A percentile compares a stretch with the other conserved stretches of the same genome.
phyloP scores from a whole-genome alignment of 2,797 vertebrate genomes.

The Chelidonichthys spinosus region DNA sequence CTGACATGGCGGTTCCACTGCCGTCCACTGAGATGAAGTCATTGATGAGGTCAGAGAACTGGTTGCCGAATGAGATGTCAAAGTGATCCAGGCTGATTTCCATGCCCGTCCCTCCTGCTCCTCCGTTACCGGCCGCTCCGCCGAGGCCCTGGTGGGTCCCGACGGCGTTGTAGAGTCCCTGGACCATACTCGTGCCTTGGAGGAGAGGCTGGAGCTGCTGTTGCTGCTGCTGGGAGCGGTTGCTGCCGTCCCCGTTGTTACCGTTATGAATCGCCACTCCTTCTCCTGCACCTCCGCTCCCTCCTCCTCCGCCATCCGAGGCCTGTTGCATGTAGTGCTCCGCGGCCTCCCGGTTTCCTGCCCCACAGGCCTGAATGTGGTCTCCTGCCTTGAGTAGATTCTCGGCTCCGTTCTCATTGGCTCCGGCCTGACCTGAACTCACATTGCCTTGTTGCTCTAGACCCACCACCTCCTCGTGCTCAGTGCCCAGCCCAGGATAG shows the following conservation, averaged over 20 bases:
- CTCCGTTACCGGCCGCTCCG: conserved; percentile 78
- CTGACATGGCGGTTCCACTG: conserved; percentile 86
- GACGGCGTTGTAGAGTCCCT: conserved; percentile 92
- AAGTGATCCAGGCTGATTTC: conserved; percentile 99
- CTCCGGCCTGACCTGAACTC: conserved; percentile 71
- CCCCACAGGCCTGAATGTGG: conserved; percentile 90
- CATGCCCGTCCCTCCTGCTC: conserved; percentile 89
- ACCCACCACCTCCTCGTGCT: conserved; percentile 94
- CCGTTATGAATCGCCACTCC: conserved; percentile 82
- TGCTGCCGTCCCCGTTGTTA: conserved; percentile 71
- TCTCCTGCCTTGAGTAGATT: conserved; percentile 92
- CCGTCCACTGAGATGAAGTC: conserved; percentile 99
- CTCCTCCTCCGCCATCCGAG: conserved; percentile 78
- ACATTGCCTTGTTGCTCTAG: conserved; percentile 85
- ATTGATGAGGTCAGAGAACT: conserved; percentile 99
- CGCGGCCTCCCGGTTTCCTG: conserved; percentile 84
- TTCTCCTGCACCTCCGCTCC: conserved; percentile 70
- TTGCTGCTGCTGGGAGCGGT: conserved; percentile 78
- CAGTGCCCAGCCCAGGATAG: conserved; percentile 89
- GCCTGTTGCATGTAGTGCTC: conserved; percentile 93
- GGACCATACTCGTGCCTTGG: conserved; percentile 91
- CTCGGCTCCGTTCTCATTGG: conserved; percentile 83
- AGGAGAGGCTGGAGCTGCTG: conserved; percentile 91
- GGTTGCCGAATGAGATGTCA: conserved; percentile 99
- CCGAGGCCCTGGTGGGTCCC: conserved; percentile 90